phyloP scores from a whole-genome alignment of 2,797 vertebrate species.

The Triplophysa bombifrons region DNA sequence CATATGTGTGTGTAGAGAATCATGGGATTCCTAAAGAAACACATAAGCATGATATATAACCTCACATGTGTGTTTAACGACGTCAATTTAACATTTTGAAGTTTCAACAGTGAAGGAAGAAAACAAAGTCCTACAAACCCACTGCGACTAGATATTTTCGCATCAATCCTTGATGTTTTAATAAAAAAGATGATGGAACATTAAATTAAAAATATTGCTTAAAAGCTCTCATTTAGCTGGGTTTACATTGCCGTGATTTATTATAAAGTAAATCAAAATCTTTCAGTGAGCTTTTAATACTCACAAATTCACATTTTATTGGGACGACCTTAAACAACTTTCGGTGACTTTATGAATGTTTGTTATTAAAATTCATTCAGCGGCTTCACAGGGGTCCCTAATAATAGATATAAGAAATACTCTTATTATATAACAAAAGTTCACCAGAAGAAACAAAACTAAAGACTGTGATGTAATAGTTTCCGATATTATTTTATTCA shows the following conservation, averaged over 20 bases:
- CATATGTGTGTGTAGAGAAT: constrained; percentile 66
- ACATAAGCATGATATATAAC: constrained; percentile 59
- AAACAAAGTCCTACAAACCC: not conserved
- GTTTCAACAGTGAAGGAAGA: not conserved
- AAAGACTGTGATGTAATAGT: not conserved
- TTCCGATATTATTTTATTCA: not conserved
- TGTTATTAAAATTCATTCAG: not conserved
- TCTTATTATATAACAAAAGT: too few species aligned
- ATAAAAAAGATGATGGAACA: not conserved
- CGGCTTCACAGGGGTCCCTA: not conserved
- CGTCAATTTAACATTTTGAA: not conserved
- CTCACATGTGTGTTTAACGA: constrained; percentile 53
- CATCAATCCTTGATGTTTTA: not conserved
- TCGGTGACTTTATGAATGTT: not conserved
- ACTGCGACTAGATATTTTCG: not conserved
- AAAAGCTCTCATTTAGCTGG: not conserved
- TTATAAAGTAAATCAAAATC: not conserved
- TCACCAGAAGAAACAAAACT: not conserved
- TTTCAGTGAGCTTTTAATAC: not conserved
- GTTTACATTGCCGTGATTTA: not conserved
- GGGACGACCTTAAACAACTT: not conserved
- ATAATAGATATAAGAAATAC: not conserved
- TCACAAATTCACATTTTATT: not conserved
- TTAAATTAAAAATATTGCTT: not conserved
- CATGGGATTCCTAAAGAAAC: constrained; percentile 52